phyloP scores from a whole-genome alignment of 92 coral and sea anemone species.

The Heliopora coerulea region DNA sequence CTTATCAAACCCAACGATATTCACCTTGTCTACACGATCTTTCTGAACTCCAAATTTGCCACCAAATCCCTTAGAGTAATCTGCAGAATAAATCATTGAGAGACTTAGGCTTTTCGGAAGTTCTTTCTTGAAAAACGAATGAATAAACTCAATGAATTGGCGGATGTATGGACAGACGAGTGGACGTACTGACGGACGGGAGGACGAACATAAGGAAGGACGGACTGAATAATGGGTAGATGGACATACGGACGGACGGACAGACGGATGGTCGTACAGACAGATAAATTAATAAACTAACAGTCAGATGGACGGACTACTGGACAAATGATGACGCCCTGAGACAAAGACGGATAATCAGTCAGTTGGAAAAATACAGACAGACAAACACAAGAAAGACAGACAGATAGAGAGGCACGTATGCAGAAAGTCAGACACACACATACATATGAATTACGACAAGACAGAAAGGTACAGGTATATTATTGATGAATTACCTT shows the following conservation, averaged over 20 bases:
- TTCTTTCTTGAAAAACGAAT: too few species aligned
- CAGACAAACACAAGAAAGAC: not conserved
- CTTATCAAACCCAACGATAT: too few species aligned
- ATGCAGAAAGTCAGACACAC: not conserved
- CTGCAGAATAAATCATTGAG: too few species aligned
- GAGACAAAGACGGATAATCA: not conserved
- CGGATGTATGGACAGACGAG: too few species aligned
- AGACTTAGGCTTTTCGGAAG: too few species aligned
- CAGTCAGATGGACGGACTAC: not conserved
- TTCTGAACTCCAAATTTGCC: conserved; percentile 77
- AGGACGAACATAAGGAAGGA: not conserved
- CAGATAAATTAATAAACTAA: not conserved
- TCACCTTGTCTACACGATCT: conserved; percentile 73
- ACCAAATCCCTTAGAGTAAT: conserved; percentile 63
- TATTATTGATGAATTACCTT: conserved; percentile 14
- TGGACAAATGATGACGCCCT: not conserved
- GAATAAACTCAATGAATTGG: too few species aligned
- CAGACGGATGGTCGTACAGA: not conserved
- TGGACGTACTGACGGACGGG: too few species aligned
- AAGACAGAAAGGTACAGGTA: too few species aligned
- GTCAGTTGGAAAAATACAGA: not conserved
- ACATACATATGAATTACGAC: not conserved
- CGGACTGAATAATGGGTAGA: not conserved
- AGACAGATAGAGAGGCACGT: not conserved
- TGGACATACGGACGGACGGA: not conserved